Percentiles rank a stretch among this genome's conserved stretches.
These are phyloP conservation scores for Malacoraja senta DNA, from an alignment of 2,797 vertebrate genomes.

Conservation along the genomic window DNA sequence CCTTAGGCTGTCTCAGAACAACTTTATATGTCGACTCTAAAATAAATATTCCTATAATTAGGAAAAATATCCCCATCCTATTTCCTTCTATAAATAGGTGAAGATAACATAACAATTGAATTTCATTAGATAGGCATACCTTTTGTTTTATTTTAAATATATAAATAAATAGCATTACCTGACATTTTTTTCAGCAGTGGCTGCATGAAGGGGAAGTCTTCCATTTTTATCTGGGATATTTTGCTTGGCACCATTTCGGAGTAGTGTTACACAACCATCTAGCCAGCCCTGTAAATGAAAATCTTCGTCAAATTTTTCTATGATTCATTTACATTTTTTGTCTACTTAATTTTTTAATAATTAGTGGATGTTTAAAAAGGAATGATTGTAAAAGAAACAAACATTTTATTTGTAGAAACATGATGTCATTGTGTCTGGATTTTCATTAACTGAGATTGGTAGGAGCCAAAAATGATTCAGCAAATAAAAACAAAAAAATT, in stretches of 20 bases:
- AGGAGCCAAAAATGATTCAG: neutral
- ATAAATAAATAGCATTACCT: slow-evolving; percentile 56
- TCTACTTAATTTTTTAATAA: neutral
- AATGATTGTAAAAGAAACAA: neutral
- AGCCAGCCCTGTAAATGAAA: slow-evolving; percentile 68
- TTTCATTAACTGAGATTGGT: neutral
- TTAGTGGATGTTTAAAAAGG: neutral
- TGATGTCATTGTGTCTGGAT: neutral
- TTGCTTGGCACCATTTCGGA: slow-evolving; percentile 78
- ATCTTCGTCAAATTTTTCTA: neutral
- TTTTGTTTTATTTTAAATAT: neutral
- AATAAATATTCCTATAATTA: neutral
- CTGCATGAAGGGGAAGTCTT: slow-evolving; percentile 74
- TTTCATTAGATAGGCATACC: neutral
- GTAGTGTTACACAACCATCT: slow-evolving; percentile 75
- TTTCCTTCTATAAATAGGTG: neutral
- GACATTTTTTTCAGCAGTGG: slow-evolving; percentile 70
- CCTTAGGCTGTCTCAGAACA: neutral
- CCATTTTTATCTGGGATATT: slow-evolving; percentile 77
- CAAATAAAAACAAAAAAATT: neutral
- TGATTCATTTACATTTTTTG: neutral
- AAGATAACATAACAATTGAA: neutral
- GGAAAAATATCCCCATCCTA: neutral
- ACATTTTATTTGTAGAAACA: neutral
- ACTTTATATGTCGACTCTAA: neutral